Percentiles rank a stretch among this genome's conserved stretches.
These are phyloP conservation scores for Lepilemur septentrionalis DNA, from an alignment of 2,797 vertebrate species.

Conservation along the genomic window DNA sequence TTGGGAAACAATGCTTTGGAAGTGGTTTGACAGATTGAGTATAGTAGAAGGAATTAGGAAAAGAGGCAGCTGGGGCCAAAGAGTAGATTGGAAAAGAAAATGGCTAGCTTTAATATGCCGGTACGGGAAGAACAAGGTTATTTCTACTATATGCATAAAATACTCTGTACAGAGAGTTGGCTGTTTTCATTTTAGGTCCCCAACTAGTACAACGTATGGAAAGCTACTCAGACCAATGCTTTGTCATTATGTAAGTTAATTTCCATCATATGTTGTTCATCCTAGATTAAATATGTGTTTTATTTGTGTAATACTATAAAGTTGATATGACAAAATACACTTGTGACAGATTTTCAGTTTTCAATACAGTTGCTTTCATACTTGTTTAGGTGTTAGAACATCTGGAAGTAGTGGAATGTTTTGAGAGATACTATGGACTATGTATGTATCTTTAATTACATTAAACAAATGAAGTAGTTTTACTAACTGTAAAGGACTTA, in stretches of 20 bases:
- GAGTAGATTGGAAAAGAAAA: background rate
- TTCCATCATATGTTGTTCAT: background rate
- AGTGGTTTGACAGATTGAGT: background rate
- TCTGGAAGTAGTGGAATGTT: background rate
- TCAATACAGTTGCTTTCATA: background rate
- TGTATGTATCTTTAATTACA: background rate
- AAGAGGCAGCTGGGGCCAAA: background rate
- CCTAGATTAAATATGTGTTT: background rate
- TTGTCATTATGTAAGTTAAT: background rate
- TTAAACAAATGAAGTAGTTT: constrained; percentile 43
- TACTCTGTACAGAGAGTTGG: background rate
- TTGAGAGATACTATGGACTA: constrained; percentile 8
- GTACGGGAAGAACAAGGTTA: background rate
- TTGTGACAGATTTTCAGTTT: constrained; percentile 15
- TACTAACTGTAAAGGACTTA: background rate
- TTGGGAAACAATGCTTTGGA: constrained; percentile 36
- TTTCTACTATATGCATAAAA: background rate
- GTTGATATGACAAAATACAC: background rate
- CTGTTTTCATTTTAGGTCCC: background rate
- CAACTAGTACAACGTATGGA: background rate
- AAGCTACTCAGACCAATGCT: background rate
- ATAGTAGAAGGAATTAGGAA: background rate
- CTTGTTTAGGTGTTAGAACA: background rate
- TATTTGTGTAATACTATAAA: background rate
- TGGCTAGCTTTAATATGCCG: background rate